Evolutionary conservation across 1,140 invertebrate genomes (phyloP), one percentile per base, ranked within the genome.

Genomic region (Caenorhabditis brenneri): DNA sequence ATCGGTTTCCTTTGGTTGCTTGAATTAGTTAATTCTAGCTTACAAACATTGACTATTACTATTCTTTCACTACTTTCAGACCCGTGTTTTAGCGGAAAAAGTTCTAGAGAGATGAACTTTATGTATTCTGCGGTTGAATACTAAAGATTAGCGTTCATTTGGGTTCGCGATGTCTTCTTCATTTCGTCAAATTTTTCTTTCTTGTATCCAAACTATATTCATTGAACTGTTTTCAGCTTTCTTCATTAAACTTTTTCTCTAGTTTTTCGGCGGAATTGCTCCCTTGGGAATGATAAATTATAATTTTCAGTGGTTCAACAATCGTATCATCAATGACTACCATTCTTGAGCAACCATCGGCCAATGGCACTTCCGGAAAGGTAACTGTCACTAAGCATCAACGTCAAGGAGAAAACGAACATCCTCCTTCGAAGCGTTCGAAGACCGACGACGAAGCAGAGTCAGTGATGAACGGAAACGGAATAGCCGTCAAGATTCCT

Each of bases 301-400:
- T 19, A 12, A 10, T 74, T 36, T 74, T 74, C 65, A 74, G 65
- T 74, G n/a, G 22, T 42, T 74, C 36, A 7, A 24, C 24, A 36
- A 29, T 42, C n/a, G 19, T 5, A 22, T 39, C 12, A 42, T 74
- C 16, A 27, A 74, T 74, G 65, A 74, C 65, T 74, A 46, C 65
- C n/a, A 74, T 74, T 24, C 33, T 74, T 74, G 65, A 74, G 36
- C 65, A 42, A 74, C 19, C 65, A 10, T 74, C 65, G 19, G n/a
- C 65, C 65, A 74, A 74, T n/a, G n/a, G n/a, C n/a, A 31, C 65
- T 12, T 19, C 27, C n/a, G 15, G 10, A 4, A 74, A 74, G 36
- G n/a, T n/a, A 15, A 46, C 36, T 1, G 33, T 42, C 15, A 74
- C 10, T 36, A 74, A 74, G 36, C 36, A n/a, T 4, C 53, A 74